Base-by-base conservation (phyloP, 2,797 vertebrate species). In the Xenops minutus region DNA sequence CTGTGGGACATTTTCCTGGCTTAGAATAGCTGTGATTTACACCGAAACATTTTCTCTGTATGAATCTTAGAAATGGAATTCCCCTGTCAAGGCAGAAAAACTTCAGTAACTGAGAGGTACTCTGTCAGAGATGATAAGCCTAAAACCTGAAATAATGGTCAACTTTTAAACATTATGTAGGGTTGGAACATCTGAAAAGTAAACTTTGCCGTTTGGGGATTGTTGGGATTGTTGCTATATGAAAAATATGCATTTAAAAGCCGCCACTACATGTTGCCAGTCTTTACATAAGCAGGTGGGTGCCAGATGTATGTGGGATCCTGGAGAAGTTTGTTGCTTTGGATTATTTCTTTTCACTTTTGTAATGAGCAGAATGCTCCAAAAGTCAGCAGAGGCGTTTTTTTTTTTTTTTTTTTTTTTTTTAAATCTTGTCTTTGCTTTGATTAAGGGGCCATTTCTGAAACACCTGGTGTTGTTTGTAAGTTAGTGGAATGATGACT, bases 41-140 rank as follows among this genome's bases (percentile, higher is more conserved):
- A 77, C 56, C 4, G 2, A 73, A 94, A 61, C n/a, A 20, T 77
- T 91, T 93, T 89, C 61, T 77, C 44, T 80, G 22, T 7, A 2
- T 80, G 84, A 91, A 59, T 87, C 74, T 85, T 63, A 59, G 87
- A 92, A 82, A 56, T n/a, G 71, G 74, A 95, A 89, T 92, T 95
- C 77, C 56, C 64, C 27, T 87, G 46, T 93, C 52, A 58, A 71
- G 72, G 92, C 56, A 82, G 61, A 64, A 80, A 36, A 74, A 51
- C 55, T 63, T 91, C 4, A 39, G 22, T 84, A 83, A 69, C 68
- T 67, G 69, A 78, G 71, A 69, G 8, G 17, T 88, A 11, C 21
- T 83, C 32, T 89, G 68, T 68, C n/a, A 71, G 43, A 58, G 30
- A 68, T 63, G 58, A 63, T 69, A 93, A 62, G 14, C 54, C 14